These are phyloP conservation scores for Eupeodes luniger DNA, from an alignment of 2,888 invertebrate genomes.

Conservation along the genomic window DNA sequence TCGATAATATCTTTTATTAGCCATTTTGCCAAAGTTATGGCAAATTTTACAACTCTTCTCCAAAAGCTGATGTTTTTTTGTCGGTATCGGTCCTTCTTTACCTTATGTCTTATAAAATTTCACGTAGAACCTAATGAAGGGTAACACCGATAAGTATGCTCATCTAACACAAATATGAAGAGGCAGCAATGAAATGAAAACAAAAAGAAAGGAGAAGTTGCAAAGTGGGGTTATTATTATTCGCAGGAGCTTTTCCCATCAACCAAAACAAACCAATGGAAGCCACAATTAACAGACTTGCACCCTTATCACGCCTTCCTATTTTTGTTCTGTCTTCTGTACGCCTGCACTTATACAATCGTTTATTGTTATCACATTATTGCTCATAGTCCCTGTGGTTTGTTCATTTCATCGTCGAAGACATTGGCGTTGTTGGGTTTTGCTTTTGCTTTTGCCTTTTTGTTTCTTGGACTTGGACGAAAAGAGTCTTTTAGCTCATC, in stretches of 20 bases:
- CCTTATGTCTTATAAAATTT: slow-evolving; percentile 46
- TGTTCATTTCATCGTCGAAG: slow-evolving; percentile 56
- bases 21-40: slow-evolving; percentile 55
- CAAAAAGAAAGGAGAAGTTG: slow-evolving; percentile 46
- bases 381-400: slow-evolving; percentile 46
- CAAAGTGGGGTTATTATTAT: slow-evolving; percentile 36
- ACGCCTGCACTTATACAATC: slow-evolving; percentile 44
- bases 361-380: slow-evolving; percentile 74
- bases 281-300: slow-evolving; percentile 47
- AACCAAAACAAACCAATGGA: slow-evolving; percentile 15
- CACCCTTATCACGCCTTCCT: slow-evolving; percentile 31
- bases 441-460: neutral
- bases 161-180: slow-evolving; percentile 58
- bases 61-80: slow-evolving; percentile 31
- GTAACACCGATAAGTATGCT: slow-evolving; percentile 52
- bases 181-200: slow-evolving; percentile 34
- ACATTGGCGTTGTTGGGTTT: slow-evolving; percentile 6
- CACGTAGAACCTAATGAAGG: slow-evolving; percentile 54
- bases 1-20: slow-evolving; percentile 57
- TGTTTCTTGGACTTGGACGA: slow-evolving; percentile 20
- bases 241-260: slow-evolving; percentile 23
- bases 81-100: neutral
- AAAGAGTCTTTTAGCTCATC: slow-evolving; percentile 63
- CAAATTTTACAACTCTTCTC: slow-evolving; percentile 56
- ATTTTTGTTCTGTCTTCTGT: neutral